These are phyloP conservation scores for Neopelma chrysocephalum DNA, from an alignment of 2,797 vertebrate species.

Conservation along the genomic window DNA sequence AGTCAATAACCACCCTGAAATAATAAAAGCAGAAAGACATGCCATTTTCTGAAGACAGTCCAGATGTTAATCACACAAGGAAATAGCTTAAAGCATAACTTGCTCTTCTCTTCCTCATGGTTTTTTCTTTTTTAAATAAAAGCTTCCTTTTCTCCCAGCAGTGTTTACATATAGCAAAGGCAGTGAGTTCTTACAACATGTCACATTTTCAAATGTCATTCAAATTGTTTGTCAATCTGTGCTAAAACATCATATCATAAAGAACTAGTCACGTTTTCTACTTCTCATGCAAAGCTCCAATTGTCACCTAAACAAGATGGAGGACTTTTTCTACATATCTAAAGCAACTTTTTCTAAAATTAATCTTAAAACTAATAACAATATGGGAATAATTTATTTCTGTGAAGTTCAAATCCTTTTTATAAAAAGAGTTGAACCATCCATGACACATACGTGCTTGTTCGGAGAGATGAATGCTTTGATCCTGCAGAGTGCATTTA, in stretches of 20 bases:
- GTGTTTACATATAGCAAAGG: not conserved
- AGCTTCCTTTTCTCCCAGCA: not conserved
- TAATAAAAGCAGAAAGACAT: not conserved
- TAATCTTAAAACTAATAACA: not conserved
- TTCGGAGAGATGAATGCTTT: not conserved
- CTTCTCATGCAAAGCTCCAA: not conserved
- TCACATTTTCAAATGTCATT: not conserved
- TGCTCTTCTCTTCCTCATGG: not conserved
- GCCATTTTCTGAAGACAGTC: not conserved
- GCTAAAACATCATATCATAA: not conserved
- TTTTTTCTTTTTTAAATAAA: not conserved
- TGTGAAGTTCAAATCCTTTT: not conserved
- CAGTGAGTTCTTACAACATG: not conserved
- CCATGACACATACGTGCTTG: not conserved
- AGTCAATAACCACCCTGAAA: slow-evolving; percentile 6
- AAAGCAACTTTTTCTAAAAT: not conserved
- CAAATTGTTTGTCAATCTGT: not conserved
- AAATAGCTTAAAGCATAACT: not conserved
- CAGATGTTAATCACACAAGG: not conserved
- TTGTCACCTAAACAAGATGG: not conserved
- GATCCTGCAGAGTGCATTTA: not conserved
- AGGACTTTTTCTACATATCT: not conserved
- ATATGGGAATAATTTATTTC: not conserved
- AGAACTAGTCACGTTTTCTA: not conserved
- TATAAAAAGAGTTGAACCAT: not conserved